Percentiles rank a stretch among this genome's conserved stretches.
Evolutionary conservation across 2,888 invertebrate genomes (phyloP).

Genomic region (Philereme transversata): DNA sequence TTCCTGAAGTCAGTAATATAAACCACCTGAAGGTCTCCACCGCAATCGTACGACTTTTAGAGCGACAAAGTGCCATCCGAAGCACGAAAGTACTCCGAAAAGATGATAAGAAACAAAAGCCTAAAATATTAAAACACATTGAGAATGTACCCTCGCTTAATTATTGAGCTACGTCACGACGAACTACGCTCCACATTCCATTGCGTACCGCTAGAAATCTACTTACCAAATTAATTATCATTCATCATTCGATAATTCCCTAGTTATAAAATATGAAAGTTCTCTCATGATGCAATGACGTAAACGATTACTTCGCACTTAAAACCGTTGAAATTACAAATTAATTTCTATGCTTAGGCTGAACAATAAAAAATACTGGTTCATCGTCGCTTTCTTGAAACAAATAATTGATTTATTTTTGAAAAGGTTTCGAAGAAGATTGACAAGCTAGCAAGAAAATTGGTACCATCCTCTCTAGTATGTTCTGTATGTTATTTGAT

Average conservation of each 20-base stretch:
- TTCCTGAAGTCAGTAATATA: too few relatives aligned
- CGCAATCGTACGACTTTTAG: too few relatives aligned
- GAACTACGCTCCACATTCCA: not conserved
- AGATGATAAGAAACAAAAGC: too few relatives aligned
- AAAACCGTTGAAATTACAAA: conserved; percentile 38
- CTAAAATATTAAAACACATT: too few relatives aligned
- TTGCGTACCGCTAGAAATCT: not conserved
- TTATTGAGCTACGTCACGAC: not conserved
- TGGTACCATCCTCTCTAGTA: too few relatives aligned
- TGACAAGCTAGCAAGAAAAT: too few relatives aligned
- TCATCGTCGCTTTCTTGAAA: conserved; percentile 16
- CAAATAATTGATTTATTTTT: not conserved
- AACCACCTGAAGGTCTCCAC: too few relatives aligned
- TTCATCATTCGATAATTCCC: not conserved
- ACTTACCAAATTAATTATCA: not conserved
- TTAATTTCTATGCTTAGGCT: conserved; percentile 32
- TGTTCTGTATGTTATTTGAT: too few relatives aligned
- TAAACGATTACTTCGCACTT: conserved; percentile 43
- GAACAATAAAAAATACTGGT: not conserved
- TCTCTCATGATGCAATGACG: conserved; percentile 47
- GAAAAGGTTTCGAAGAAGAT: not conserved
- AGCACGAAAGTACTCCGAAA: too few relatives aligned
- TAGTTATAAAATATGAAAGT: conserved; percentile 37
- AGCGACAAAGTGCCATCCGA: too few relatives aligned
- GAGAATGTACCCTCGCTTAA: too few relatives aligned